Evolutionary conservation across 2,797 vertebrate genomes (phyloP).

Genomic region (Poecilia picta): DNA sequence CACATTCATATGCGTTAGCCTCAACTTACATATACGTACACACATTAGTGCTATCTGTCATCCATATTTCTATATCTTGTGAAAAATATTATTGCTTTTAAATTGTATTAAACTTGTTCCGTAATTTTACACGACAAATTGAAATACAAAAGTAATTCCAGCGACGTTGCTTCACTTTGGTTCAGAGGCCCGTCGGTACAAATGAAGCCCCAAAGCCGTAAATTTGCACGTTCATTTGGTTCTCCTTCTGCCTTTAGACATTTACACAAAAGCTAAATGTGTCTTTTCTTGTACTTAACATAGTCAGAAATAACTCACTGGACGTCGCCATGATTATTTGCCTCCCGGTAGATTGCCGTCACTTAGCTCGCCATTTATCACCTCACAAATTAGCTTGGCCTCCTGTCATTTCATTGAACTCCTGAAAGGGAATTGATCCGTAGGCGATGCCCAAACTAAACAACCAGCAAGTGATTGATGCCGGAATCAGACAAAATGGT

Average conservation of each 20-base stretch:
- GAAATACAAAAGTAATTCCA: not conserved
- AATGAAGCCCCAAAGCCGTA: not conserved
- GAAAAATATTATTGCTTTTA: too few species aligned
- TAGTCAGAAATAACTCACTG: not conserved
- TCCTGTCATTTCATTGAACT: conserved; percentile 68
- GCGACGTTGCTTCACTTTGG: not conserved
- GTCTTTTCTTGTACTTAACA: not conserved
- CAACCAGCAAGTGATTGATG: not conserved
- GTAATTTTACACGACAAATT: too few species aligned
- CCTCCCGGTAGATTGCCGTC: conserved; percentile 26
- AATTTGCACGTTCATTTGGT: not conserved
- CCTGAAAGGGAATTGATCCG: not conserved
- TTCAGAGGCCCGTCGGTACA: not conserved
- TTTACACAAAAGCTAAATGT: not conserved
- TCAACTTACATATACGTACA: too few species aligned
- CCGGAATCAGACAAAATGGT: not conserved
- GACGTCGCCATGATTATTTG: not conserved
- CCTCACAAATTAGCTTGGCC: conserved; percentile 70
- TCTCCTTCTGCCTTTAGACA: not conserved
- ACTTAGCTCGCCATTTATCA: conserved; percentile 70
- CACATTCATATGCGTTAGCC: too few species aligned
- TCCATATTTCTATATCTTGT: too few species aligned
- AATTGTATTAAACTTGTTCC: too few species aligned
- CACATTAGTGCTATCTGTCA: too few species aligned
- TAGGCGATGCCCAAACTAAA: not conserved